Evolutionary conservation across 2,888 invertebrate species (phyloP).

Genomic region (Neoascia interrupta): DNA sequence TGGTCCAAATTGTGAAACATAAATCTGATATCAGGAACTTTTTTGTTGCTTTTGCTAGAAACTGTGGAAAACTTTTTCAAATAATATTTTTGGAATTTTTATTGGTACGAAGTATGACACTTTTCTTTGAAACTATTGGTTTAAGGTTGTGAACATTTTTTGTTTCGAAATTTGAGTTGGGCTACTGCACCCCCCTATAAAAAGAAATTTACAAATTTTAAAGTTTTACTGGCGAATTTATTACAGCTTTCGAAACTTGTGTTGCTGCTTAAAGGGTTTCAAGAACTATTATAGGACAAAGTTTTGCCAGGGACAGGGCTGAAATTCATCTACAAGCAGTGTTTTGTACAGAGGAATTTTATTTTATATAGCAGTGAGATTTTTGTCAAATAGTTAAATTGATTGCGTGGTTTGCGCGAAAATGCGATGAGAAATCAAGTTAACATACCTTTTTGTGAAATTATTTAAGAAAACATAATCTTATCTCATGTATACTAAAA

Average conservation of each 20-base stretch:
- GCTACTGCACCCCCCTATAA: neutral
- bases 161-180: neutral
- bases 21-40: slow-evolving; percentile 50
- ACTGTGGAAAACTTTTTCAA: slow-evolving; percentile 12
- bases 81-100: slow-evolving; percentile 34
- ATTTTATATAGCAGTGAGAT: too few relatives aligned
- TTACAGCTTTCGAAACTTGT: slow-evolving; percentile 16
- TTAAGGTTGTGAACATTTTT: neutral
- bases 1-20: slow-evolving; percentile 37
- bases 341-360: too few relatives aligned
- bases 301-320: too few relatives aligned
- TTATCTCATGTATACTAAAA: too few relatives aligned
- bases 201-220: slow-evolving; percentile 7
- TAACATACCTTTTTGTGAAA: too few relatives aligned
- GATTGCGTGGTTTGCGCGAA: too few relatives aligned
- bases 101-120: slow-evolving; percentile 13
- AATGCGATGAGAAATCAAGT: too few relatives aligned
- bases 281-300: too few relatives aligned
- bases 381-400: too few relatives aligned
- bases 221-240: slow-evolving; percentile 8
- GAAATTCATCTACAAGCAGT: too few relatives aligned
- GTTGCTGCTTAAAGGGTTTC: neutral
- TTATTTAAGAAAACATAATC: too few relatives aligned
- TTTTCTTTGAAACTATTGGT: slow-evolving; percentile 15
- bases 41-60: neutral